These are phyloP conservation scores for Rhabdomys dilectus DNA, from an alignment of 2,113 vertebrate species.

Conservation along the genomic window DNA sequence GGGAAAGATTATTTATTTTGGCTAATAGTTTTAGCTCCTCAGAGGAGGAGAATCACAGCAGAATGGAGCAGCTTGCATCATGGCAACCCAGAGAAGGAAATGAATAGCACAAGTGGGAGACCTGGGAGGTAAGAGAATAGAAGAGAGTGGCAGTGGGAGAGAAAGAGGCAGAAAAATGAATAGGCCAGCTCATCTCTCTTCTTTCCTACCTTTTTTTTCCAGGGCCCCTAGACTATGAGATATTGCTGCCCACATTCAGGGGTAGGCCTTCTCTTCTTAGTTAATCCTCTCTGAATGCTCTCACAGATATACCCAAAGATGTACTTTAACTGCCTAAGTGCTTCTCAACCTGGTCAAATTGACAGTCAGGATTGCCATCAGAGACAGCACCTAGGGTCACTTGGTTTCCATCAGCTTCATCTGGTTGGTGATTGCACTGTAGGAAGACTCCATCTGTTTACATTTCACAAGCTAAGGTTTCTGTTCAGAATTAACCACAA, in stretches of 20 bases:
- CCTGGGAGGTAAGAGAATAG: background rate
- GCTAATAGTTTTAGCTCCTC: background rate
- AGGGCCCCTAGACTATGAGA: background rate
- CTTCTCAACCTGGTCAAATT: background rate
- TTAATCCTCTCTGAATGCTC: background rate
- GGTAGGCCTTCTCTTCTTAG: background rate
- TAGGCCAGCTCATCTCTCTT: background rate
- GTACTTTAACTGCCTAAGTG: background rate
- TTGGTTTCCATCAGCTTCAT: background rate
- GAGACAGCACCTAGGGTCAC: background rate
- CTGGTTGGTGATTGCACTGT: background rate
- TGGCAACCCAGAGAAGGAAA: background rate
- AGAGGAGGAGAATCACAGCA: no score
- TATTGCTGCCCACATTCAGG: background rate
- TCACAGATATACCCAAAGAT: background rate
- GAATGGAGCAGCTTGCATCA: background rate
- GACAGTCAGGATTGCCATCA: background rate
- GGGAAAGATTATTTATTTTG: background rate
- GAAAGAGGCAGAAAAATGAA: no score
- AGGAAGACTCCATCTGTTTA: background rate
- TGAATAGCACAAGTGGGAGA: background rate
- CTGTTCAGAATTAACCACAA: slow-evolving; percentile 15
- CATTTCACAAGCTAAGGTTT: background rate
- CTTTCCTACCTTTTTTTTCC: background rate
- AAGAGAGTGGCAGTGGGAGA: background rate